phyloP scores from a whole-genome alignment of 1,140 invertebrate genomes.

The Teleogryllus occipitalis region DNA sequence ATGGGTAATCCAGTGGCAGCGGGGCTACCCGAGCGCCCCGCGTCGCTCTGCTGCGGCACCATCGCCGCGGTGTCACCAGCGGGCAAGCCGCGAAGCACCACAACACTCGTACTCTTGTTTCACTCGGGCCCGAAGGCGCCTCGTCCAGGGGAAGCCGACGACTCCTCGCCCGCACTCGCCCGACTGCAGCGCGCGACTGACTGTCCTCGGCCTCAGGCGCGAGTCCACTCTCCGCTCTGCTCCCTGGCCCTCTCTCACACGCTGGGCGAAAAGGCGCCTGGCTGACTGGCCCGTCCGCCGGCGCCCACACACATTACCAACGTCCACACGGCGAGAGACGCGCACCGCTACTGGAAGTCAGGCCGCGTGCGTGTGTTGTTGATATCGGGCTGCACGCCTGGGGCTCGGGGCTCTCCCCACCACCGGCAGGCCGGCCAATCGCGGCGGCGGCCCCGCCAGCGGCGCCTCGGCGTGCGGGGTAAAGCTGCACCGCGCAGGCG shows the following conservation, averaged over 20 bases:
- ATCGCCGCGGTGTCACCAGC: slow-evolving; percentile 29
- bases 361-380: neutral
- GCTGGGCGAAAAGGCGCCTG: neutral
- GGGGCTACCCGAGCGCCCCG: slow-evolving; percentile 40
- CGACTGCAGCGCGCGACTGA: too few species aligned
- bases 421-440: neutral
- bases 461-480: neutral
- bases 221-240: neutral
- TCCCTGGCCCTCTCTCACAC: neutral
- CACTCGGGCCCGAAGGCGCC: neutral
- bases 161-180: too few species aligned
- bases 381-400: neutral
- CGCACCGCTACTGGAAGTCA: neutral
- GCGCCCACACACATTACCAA: neutral
- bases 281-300: neutral
- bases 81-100: too few species aligned
- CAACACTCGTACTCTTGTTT: neutral
- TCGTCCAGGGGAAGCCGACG: too few species aligned
- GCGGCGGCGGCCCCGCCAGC: neutral
- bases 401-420: neutral
- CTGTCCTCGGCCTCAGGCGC: neutral
- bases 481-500: neutral
- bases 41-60: slow-evolving; percentile 49
- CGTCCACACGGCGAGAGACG: neutral
- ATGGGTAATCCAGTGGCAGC: slow-evolving; percentile 41